phyloP scores from a whole-genome alignment of 2,113 vertebrate species.

The Oncorhynchus masou region DNA sequence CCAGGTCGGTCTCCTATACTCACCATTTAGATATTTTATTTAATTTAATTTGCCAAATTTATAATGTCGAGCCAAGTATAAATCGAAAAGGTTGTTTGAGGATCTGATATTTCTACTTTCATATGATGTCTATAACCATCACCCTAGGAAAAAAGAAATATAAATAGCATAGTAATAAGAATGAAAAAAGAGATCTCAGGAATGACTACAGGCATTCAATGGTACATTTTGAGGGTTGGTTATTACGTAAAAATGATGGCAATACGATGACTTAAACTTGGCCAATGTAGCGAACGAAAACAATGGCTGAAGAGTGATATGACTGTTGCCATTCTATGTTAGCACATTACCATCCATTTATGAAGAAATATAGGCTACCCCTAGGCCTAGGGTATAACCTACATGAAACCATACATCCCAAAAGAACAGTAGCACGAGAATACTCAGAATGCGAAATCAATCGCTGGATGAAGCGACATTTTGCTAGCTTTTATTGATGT shows the following conservation, averaged over 20 bases:
- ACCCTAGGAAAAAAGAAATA: constrained; percentile 6
- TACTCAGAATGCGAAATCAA: constrained; percentile 28
- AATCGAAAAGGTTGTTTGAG: constrained; percentile 19
- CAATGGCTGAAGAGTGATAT: constrained; percentile 25
- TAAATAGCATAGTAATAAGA: constrained; percentile 4
- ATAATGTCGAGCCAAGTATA: constrained; percentile 43
- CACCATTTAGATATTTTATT: constrained; percentile 6
- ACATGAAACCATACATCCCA: constrained; percentile 20
- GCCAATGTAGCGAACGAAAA: constrained; percentile 56
- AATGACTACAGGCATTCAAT: constrained; percentile 78
- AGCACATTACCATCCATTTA: constrained; percentile 26
- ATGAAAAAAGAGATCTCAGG: constrained; percentile 50
- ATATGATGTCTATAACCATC: background rate
- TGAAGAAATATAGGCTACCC: background rate
- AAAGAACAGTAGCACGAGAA: constrained; percentile 60
- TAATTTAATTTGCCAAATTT: constrained; percentile 31
- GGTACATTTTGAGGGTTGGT: background rate
- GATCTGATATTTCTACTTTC: constrained; percentile 23
- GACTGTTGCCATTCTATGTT: constrained; percentile 64
- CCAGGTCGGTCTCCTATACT: background rate
- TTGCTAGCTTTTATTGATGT: constrained; percentile 78
- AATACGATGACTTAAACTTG: constrained; percentile 52
- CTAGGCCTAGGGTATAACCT: constrained; percentile 14
- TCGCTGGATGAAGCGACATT: constrained; percentile 27
- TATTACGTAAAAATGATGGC: constrained; percentile 16